Evolutionary conservation across 2,888 invertebrate species (phyloP).

Genomic region (Tachystola acroxantha): DNA sequence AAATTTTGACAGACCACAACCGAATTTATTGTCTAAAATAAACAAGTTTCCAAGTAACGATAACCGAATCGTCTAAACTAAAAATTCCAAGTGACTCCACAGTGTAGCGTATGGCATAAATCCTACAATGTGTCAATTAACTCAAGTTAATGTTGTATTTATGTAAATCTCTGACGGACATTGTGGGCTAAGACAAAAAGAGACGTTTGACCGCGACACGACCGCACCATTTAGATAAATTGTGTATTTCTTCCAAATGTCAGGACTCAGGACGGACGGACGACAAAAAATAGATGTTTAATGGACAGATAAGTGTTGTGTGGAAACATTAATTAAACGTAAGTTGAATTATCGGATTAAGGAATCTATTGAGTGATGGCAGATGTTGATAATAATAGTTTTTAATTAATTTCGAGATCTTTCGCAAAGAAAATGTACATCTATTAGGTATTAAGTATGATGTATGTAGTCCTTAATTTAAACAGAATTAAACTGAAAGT

Average conservation of each 20-base stretch:
- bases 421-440: too few species aligned
- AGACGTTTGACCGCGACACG: constrained; percentile 41
- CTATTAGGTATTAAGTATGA: too few species aligned
- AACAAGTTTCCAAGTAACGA: constrained; percentile 41
- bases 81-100: constrained; percentile 48
- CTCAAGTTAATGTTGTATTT: constrained; percentile 71
- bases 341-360: constrained; percentile 4
- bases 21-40: constrained; percentile 29
- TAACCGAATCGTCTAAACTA: constrained; percentile 35
- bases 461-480: too few species aligned
- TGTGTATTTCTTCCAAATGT: constrained; percentile 39
- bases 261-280: constrained; percentile 17
- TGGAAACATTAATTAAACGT: constrained; percentile 10
- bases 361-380: neutral
- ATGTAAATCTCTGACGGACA: constrained; percentile 68
- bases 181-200: constrained; percentile 52
- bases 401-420: too few species aligned
- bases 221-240: constrained; percentile 44
- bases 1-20: constrained; percentile 20
- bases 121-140: constrained; percentile 76
- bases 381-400: too few species aligned
- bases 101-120: constrained; percentile 59
- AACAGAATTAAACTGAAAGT: too few species aligned
- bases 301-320: constrained; percentile 11
- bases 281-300: constrained; percentile 19